Evolutionary conservation across 2,797 vertebrate genomes (phyloP).

Genomic region (Lacerta agilis): DNA sequence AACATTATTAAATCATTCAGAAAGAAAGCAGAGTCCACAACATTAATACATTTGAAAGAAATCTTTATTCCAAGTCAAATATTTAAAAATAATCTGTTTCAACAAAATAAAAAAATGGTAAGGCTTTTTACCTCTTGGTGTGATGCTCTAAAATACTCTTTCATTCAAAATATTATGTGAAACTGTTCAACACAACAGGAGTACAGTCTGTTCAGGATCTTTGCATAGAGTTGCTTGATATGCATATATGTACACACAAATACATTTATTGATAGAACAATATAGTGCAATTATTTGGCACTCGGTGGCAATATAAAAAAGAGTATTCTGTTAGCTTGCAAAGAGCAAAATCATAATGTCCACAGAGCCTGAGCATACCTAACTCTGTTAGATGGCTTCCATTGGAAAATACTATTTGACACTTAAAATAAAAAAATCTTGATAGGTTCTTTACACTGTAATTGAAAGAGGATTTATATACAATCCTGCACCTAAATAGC

Average conservation of each 20-base stretch:
- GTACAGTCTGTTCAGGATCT: not conserved
- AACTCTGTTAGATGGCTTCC: not conserved
- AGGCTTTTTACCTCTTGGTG: not conserved
- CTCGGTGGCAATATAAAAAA: not conserved
- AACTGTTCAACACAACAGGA: too few species aligned
- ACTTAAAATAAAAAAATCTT: conserved; percentile 14
- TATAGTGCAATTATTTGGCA: not conserved
- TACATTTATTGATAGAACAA: not conserved
- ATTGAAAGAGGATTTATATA: not conserved
- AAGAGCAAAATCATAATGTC: not conserved
- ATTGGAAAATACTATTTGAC: not conserved
- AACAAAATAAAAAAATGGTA: not conserved
- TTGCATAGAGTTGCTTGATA: conserved; percentile 5
- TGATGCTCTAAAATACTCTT: not conserved
- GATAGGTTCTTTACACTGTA: not conserved
- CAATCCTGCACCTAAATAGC: not conserved
- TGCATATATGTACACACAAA: not conserved
- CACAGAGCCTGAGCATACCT: not conserved
- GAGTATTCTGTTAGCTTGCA: not conserved
- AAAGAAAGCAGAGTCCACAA: not conserved
- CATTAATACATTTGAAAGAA: not conserved
- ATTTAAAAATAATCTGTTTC: not conserved
- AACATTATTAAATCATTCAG: not conserved
- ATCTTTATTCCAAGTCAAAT: conserved; percentile 22
- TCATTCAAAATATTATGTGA: conserved; percentile 11